A percentile compares a stretch with the other conserved stretches of the same genome.
These are phyloP conservation scores for Phenganax subtilis DNA, from an alignment of 92 coral and sea anemone species.

Conservation along the genomic window DNA sequence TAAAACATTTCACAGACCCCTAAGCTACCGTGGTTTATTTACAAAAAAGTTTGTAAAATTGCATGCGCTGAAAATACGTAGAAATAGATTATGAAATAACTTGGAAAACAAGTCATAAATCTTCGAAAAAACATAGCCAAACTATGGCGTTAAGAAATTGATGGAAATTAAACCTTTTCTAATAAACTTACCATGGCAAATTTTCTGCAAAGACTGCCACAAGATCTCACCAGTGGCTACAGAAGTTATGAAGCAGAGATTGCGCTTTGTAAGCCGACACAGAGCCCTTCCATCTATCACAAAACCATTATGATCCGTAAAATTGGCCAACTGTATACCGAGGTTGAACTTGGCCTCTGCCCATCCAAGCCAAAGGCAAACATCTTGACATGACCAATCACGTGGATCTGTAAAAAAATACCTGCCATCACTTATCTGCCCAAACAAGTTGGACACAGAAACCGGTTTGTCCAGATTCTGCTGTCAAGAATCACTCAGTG, in stretches of 20 bases:
- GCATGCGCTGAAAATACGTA: too few relatives aligned
- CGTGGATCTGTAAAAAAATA: slow-evolving; percentile 28
- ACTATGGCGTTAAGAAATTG: neutral
- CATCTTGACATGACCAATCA: slow-evolving; percentile 27
- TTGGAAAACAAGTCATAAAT: neutral
- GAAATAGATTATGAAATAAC: too few relatives aligned
- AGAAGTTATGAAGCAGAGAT: slow-evolving; percentile 16
- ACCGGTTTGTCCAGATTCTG: slow-evolving; percentile 14
- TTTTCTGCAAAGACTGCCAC: slow-evolving; percentile 23
- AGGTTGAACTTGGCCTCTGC: slow-evolving; percentile 29
- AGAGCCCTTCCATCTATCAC: slow-evolving; percentile 20
- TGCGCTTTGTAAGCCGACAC: slow-evolving; percentile 14
- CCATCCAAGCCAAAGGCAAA: slow-evolving; percentile 33
- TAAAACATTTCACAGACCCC: too few relatives aligned
- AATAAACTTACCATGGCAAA: slow-evolving; percentile 21
- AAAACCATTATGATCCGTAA: neutral
- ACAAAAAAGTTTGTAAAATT: too few relatives aligned
- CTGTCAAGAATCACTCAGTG: neutral
- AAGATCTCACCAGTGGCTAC: slow-evolving; percentile 18
- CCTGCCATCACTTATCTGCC: neutral
- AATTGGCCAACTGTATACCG: slow-evolving; percentile 8
- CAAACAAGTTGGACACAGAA: neutral
- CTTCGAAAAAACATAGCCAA: too few relatives aligned
- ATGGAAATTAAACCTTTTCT: neutral
- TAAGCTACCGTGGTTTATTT: too few relatives aligned